Percentiles rank a stretch among this genome's conserved stretches.
Conservation (phyloP, 2,113 vertebrate species). For the Seriola aureovittata region DNA sequence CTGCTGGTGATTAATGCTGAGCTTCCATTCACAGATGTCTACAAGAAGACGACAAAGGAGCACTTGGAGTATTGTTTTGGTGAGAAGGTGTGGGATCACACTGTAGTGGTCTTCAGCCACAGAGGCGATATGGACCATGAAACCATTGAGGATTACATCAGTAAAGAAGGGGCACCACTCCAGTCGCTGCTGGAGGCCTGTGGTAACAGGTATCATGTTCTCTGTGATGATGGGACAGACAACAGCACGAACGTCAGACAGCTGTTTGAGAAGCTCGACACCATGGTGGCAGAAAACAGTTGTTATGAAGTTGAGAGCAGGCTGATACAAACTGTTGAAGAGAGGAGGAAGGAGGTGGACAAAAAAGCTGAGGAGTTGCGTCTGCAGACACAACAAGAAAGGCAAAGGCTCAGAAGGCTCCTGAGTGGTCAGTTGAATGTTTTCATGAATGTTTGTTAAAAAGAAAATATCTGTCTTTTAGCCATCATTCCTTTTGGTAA, state of each 20-base stretch:
- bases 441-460: neutral
- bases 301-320: neutral
- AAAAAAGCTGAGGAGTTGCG: neutral
- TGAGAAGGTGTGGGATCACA: constrained; percentile 25
- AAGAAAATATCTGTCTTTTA: neutral
- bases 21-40: neutral
- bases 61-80: neutral
- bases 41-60: neutral
- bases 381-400: neutral
- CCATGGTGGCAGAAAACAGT: constrained; percentile 6
- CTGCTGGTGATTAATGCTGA: constrained; percentile 38
- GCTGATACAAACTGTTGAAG: neutral
- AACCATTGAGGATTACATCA: constrained; percentile 22
- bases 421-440: constrained; percentile 23
- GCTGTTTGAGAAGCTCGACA: constrained; percentile 38
- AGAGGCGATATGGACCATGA: neutral
- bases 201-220: constrained; percentile 9
- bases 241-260: neutral
- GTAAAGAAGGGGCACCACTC: neutral
- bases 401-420: neutral
- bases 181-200: constrained; percentile 14
- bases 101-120: constrained; percentile 25
- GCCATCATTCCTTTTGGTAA: too few relatives aligned
- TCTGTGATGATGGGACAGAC: constrained; percentile 4
- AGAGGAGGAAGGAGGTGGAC: neutral